Conservation (phyloP, 2,797 vertebrate species). For the Falco columbarius region DNA sequence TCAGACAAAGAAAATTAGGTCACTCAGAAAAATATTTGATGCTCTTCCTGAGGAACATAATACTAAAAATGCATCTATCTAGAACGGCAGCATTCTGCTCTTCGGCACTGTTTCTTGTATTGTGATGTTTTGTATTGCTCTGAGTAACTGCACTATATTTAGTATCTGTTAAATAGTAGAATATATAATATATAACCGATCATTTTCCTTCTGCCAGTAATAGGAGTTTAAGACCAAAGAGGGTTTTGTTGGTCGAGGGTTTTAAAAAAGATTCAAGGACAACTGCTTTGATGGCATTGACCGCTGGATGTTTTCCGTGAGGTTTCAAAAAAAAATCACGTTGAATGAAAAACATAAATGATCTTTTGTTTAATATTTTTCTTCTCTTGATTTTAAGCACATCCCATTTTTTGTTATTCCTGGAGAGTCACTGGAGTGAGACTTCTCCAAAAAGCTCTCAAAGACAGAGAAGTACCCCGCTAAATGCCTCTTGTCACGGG, state of each 20-base stretch:
- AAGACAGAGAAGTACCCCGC: neutral
- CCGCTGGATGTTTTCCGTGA: neutral
- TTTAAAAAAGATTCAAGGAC: neutral
- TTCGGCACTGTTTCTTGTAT: neutral
- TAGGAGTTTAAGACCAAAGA: constrained; percentile 45
- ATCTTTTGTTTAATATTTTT: neutral
- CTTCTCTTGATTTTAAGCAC: neutral
- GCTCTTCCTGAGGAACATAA: constrained; percentile 64
- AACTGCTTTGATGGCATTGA: constrained; percentile 23
- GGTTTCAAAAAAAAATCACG: neutral
- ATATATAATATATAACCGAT: constrained; percentile 35
- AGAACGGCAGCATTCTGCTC: neutral
- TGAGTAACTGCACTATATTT: constrained; percentile 65
- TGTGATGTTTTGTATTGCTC: constrained; percentile 40
- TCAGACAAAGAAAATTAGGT: constrained; percentile 72
- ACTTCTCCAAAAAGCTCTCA: neutral
- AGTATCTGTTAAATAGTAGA: constrained; percentile 55
- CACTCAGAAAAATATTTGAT: constrained; percentile 62
- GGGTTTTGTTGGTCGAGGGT: neutral
- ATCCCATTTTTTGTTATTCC: neutral
- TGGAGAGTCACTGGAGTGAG: neutral
- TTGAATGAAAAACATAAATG: neutral
- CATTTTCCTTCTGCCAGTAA: constrained; percentile 19
- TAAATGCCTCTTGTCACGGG: neutral
- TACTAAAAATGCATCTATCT: constrained; percentile 48